Evolutionary conservation across 2,797 vertebrate genomes (phyloP), one percentile per base, ranked within the genome.

Genomic region (Mormyrops boulengeri): DNA sequence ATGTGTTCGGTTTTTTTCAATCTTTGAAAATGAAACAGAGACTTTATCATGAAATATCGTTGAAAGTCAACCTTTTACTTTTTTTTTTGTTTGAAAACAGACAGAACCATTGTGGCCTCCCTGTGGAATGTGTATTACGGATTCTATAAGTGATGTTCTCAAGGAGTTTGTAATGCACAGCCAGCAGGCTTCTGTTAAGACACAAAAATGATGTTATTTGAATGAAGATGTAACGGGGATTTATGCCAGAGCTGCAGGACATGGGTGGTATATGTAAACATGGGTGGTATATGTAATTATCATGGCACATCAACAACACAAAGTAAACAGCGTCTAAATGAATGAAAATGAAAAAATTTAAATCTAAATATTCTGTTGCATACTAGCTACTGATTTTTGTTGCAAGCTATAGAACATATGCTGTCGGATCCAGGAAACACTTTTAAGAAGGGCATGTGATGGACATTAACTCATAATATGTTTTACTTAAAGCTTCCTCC

Each of bases 61-160:
- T 86, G 22, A 86, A 26, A 14, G 84, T 60, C 92, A 93, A 98
- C 98, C 97, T 99, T 99, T 93, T 99, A 99, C 92, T 99, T 4
- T 38, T 30, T 38, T 30, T 99, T 94, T 99, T 98, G 87, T 98
- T 99, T 90, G 98, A 98, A 93, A 99, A 99, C 90, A 99, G 96
- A 99, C 98, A 11, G 98, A 99, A 30, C 98, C 98, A 95, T 97
- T 96, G 91, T 99, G 98, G 95, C 99, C 98, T 95, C 98, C 95
- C 97, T 96, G 91, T 99, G 98, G 95, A 99, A 99, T 96, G 99
- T 99, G 97, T 98, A 99, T 95, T 99, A 97, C 0, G 98, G 98
- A 90, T 99, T 99, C 94, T 98, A 99, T 87, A 98, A 98, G 93
- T 99, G 98, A 17, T 99, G 95, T 99, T 99, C 91, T 73, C 30